Evolutionary conservation across 2,888 invertebrate genomes (phyloP).

Genomic region (Leptothorax acervorum): DNA sequence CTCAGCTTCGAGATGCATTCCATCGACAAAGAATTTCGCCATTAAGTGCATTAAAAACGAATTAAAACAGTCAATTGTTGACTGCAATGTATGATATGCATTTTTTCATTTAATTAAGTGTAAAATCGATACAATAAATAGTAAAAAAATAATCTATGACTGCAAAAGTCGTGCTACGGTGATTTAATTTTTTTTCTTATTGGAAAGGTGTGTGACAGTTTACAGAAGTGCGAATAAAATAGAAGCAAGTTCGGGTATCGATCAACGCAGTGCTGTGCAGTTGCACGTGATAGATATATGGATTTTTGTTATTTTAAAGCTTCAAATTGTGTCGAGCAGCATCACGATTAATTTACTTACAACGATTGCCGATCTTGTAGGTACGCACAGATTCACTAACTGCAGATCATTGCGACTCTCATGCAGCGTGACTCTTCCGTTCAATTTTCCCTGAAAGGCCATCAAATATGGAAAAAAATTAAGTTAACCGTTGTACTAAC

Average conservation of each 20-base stretch:
- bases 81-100: not conserved
- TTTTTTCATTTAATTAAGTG: not conserved
- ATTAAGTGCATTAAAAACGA: conserved; percentile 22
- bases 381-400: conserved; percentile 82
- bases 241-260: conserved; percentile 2
- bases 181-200: not conserved
- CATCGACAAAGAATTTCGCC: conserved; percentile 1
- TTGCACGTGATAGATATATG: conserved; percentile 20
- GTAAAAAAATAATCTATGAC: not conserved
- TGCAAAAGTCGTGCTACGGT: conserved; percentile 19
- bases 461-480: conserved; percentile 70
- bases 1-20: conserved; percentile 15
- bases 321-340: conserved; percentile 24
- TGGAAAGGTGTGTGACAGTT: not conserved
- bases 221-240: conserved; percentile 33
- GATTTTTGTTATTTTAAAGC: conserved; percentile 35
- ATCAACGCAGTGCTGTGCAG: conserved; percentile 23
- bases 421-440: conserved; percentile 78
- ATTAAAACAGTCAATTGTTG: conserved; percentile 13
- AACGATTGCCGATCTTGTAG: conserved; percentile 80
- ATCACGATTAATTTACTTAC: conserved; percentile 79
- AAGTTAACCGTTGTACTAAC: not conserved
- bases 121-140: conserved; percentile 6
- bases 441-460: conserved; percentile 82
- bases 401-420: conserved; percentile 81